Evolutionary conservation across 2,888 invertebrate species (phyloP).

Genomic region (Meandrusa payeni): DNA sequence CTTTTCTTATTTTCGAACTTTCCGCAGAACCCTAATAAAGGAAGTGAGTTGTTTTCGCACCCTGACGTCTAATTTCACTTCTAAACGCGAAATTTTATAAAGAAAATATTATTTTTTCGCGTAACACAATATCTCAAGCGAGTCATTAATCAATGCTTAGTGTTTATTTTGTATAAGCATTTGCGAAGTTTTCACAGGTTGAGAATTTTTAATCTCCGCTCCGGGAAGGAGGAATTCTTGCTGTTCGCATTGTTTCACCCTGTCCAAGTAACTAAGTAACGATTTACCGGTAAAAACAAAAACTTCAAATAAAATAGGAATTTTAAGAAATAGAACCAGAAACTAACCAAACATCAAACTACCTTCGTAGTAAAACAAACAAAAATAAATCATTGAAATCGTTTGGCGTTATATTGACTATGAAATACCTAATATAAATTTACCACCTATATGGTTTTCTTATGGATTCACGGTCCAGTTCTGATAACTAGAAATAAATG

Average conservation of each 20-base stretch:
- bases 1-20: slow-evolving; percentile 5
- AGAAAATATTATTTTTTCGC: slow-evolving; percentile 30
- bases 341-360: too few relatives aligned
- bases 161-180: slow-evolving; percentile 22
- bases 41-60: slow-evolving; percentile 27
- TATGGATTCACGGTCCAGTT: too few relatives aligned
- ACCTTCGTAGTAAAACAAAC: too few relatives aligned
- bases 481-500: too few relatives aligned
- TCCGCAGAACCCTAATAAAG: slow-evolving; percentile 5
- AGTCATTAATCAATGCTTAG: slow-evolving; percentile 27
- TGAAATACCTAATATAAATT: too few relatives aligned
- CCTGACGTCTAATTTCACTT: slow-evolving; percentile 28
- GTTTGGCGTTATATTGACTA: too few relatives aligned
- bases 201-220: slow-evolving; percentile 3
- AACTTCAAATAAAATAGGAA: too few relatives aligned
- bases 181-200: not conserved
- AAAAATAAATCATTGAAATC: too few relatives aligned
- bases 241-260: not conserved
- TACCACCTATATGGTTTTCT: too few relatives aligned
- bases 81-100: slow-evolving; percentile 29
- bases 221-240: not conserved
- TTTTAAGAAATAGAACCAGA: too few relatives aligned
- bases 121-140: slow-evolving; percentile 27
- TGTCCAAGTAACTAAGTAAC: too few relatives aligned
- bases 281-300: too few relatives aligned